Percentiles rank a stretch among this genome's conserved stretches.
phyloP scores from a whole-genome alignment of 2,113 vertebrate genomes.

The Donacobius atricapilla region DNA sequence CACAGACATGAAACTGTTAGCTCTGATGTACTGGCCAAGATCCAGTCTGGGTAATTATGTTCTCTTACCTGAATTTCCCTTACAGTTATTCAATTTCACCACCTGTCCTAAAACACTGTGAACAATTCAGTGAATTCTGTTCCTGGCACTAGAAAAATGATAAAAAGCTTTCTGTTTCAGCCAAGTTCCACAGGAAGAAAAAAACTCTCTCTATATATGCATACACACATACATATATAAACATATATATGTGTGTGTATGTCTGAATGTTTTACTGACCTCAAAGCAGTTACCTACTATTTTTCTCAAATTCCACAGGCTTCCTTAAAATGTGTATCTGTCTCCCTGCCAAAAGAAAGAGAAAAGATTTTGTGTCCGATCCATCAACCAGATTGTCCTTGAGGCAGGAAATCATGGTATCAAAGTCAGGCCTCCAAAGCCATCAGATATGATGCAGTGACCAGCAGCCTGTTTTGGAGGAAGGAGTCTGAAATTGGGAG shows the following conservation, averaged over 20 bases:
- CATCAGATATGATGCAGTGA: background rate
- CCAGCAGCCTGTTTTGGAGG: background rate
- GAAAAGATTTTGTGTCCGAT: background rate
- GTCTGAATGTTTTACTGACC: background rate
- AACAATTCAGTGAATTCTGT: background rate
- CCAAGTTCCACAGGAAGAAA: background rate
- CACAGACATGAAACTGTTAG: background rate
- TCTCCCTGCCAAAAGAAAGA: background rate
- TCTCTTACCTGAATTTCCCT: conserved; percentile 1
- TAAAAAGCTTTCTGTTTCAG: background rate
- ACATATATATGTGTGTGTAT: background rate
- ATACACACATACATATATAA: background rate
- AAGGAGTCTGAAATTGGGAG: background rate
- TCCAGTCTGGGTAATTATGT: background rate
- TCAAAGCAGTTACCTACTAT: background rate
- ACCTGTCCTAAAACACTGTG: background rate
- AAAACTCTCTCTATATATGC: background rate
- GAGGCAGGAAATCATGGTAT: background rate
- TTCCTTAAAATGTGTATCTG: background rate
- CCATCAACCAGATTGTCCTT: background rate
- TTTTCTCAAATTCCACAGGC: background rate
- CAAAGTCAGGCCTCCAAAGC: background rate
- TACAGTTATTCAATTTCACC: background rate
- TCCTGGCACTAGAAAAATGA: background rate
- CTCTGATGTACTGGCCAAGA: background rate